Conservation (phyloP, 2,797 vertebrate species). For the Graptemys geographica region DNA sequence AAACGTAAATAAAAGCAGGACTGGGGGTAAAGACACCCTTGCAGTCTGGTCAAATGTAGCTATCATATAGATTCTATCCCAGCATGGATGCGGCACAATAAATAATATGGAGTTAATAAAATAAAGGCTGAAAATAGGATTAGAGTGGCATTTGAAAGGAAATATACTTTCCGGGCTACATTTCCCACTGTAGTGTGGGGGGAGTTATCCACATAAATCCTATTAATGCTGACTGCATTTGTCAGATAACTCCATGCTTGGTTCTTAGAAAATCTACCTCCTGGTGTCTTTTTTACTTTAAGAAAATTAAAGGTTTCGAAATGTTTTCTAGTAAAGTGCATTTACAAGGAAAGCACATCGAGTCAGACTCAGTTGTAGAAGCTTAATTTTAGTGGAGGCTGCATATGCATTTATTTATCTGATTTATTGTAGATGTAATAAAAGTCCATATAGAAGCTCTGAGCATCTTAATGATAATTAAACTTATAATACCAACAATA, state of each 20-base stretch:
- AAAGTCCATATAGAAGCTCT: neutral
- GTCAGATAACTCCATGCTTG: accelerated
- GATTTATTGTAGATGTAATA: neutral
- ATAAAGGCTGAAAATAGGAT: neutral
- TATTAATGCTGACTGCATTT: accelerated
- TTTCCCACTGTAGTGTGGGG: accelerated
- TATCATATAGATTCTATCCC: neutral
- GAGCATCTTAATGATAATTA: neutral
- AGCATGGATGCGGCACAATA: neutral
- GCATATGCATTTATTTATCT: neutral
- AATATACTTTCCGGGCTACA: neutral
- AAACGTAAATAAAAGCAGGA: neutral
- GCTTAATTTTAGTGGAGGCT: neutral
- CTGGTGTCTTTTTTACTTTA: neutral
- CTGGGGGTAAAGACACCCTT: neutral
- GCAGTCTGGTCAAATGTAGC: neutral
- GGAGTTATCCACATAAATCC: neutral
- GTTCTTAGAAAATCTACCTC: accelerated
- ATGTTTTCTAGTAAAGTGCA: conserved; percentile 1
- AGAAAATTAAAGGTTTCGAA: neutral
- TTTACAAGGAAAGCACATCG: neutral
- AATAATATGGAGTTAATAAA: neutral
- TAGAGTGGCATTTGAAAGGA: neutral
- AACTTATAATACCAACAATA: neutral
- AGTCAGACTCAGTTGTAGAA: neutral